A percentile compares a stretch with the other conserved stretches of the same genome.
phyloP scores from a whole-genome alignment of 1,140 invertebrate species.

The Zaprionus gabonicus region DNA sequence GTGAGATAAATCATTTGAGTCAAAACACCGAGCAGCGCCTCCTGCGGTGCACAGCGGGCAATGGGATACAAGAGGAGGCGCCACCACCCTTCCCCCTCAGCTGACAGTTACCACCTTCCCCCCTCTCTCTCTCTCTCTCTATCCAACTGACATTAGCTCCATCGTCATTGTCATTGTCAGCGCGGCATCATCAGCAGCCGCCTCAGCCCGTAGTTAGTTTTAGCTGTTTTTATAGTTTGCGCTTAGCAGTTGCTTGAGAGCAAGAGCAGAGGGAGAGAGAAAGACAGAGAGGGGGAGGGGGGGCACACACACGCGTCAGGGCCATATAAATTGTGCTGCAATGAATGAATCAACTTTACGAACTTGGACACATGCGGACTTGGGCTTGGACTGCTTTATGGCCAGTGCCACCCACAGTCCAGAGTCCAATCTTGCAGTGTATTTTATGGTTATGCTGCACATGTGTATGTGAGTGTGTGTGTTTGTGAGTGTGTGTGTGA shows the following conservation, averaged over 20 bases:
- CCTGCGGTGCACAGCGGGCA: conserved; percentile 18
- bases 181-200: conserved; percentile 51
- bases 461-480: conserved; percentile 3
- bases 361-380: conserved; percentile 69
- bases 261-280: background rate
- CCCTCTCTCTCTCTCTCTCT: too few relatives aligned
- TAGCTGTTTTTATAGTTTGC: conserved; percentile 42
- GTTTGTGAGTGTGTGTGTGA: background rate
- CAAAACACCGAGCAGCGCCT: conserved; percentile 31
- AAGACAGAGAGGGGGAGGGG: background rate
- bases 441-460: conserved; percentile 32
- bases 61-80: background rate
- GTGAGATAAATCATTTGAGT: conserved; percentile 74
- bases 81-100: background rate
- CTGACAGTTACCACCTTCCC: background rate
- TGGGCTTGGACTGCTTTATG: conserved; percentile 51
- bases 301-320: conserved; percentile 34
- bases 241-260: conserved; percentile 20
- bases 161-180: conserved; percentile 59
- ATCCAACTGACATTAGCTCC: conserved; percentile 52
- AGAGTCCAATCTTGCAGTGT: conserved; percentile 46
- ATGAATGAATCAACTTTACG: conserved; percentile 82
- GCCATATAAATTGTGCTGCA: conserved; percentile 71
- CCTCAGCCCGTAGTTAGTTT: conserved; percentile 30
- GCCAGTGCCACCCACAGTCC: conserved; percentile 12